Base-by-base conservation (phyloP, 2,113 vertebrate species). In the Chionis minor region DNA sequence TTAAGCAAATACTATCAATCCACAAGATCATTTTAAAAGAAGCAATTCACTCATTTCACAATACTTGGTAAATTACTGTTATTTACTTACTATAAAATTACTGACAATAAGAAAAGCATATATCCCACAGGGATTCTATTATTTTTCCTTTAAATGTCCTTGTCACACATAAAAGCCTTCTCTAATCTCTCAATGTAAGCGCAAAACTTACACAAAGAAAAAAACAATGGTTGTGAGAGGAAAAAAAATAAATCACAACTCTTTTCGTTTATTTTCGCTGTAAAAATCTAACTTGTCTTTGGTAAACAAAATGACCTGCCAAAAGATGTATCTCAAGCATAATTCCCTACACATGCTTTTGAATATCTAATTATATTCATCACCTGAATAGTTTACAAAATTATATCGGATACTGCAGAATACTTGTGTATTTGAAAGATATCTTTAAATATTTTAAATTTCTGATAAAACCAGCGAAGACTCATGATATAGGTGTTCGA, bases 401-500 rank as follows among this genome's bases (percentile, higher is more conserved):
- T 12, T 47, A 1, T 8, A 74, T 28, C 42, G 81, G 24, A 5
- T 63, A 74, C 62, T 21, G 24, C 23, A 93, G 40, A 86, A 79
- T 44, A 28, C 4, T 24, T 21, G 28, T 38, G 10, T n/a, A 91
- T 71, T 66, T 74, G 24, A 45, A 86, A 73, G 16, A 8, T 35
- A 42, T 32, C 22, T 83, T 59, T 35, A 33, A 82, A 20, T 75
- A 82, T 22, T 67, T 79, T 73, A 33, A 2, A 40, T 91, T 80
- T 80, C 71, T 79, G 45, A 84, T 18, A 73, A 67, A 72, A 49
- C 22, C 8, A 38, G 15, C 26, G 28, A 79, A 86, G 38, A 82
- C 6, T 51, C 6, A 30, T 0, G 2, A n/a, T 24, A 59, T 3
- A 82, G 42, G 54, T 12, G 14, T 23, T 35, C 1, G 0, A 49